These are phyloP conservation scores for Ceratotherium simum DNA, from an alignment of 2,113 vertebrate genomes.

Conservation along the genomic window DNA sequence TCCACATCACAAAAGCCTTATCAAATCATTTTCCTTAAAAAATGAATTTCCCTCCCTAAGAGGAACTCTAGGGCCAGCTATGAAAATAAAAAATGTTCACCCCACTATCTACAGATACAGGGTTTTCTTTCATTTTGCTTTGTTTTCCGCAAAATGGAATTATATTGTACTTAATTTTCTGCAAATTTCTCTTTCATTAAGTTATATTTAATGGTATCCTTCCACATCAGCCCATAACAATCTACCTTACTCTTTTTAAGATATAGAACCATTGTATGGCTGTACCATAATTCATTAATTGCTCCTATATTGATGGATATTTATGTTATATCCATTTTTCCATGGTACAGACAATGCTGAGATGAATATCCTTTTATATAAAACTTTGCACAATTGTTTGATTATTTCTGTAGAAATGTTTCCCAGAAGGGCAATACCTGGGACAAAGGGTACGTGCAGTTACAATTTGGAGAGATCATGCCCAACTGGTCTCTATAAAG, in stretches of 20 bases:
- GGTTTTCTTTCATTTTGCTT: background rate
- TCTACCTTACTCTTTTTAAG: background rate
- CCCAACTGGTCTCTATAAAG: background rate
- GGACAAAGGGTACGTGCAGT: background rate
- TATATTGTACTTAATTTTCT: background rate
- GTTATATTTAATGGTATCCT: background rate
- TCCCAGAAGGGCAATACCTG: background rate
- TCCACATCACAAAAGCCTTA: background rate
- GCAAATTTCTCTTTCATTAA: background rate
- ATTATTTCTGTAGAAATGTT: background rate
- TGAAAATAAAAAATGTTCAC: background rate
- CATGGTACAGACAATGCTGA: background rate
- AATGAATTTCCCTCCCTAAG: background rate
- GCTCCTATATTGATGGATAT: background rate
- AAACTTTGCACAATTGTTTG: background rate
- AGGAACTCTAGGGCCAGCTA: background rate
- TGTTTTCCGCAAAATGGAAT: background rate
- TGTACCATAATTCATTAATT: background rate
- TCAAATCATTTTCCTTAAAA: constrained; percentile 7
- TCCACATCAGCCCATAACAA: background rate
- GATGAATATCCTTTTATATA: background rate
- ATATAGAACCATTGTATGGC: background rate
- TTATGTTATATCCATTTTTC: background rate
- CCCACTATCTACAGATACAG: background rate
- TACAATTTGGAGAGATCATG: background rate